Evolutionary conservation across 2,888 invertebrate genomes (phyloP).

Genomic region (Idaea dimidiata): DNA sequence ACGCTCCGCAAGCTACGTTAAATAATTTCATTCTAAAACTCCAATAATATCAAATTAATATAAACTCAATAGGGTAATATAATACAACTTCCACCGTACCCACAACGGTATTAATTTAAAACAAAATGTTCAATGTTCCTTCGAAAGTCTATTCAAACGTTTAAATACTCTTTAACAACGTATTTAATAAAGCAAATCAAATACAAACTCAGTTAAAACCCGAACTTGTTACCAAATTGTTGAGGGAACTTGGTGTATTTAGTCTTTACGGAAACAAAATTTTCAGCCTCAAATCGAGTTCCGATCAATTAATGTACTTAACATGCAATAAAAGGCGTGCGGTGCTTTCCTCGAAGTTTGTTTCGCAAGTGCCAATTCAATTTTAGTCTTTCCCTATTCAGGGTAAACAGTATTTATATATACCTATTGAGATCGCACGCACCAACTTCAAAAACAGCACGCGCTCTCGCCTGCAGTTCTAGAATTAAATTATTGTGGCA

Average conservation of each 20-base stretch:
- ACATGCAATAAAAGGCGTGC: slow-evolving; percentile 70
- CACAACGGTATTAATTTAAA: not conserved
- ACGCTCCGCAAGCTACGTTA: no score
- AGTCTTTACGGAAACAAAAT: slow-evolving; percentile 40
- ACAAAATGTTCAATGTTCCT: not conserved
- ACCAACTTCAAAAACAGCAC: not conserved
- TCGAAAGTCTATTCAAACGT: not conserved
- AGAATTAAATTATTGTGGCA: no score
- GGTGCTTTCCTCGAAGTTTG: slow-evolving; percentile 57
- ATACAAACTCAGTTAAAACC: slow-evolving; percentile 35
- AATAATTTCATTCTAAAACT: no score
- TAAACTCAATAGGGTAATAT: no score
- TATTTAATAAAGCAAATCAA: slow-evolving; percentile 30
- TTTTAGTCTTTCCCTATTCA: slow-evolving; percentile 27
- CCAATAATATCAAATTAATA: no score
- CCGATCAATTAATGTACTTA: slow-evolving; percentile 70
- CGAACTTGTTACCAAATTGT: slow-evolving; percentile 29
- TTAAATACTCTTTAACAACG: slow-evolving; percentile 13
- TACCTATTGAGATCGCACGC: not conserved
- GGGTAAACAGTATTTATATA: not conserved
- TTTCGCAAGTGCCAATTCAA: slow-evolving; percentile 66
- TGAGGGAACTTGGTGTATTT: slow-evolving; percentile 32
- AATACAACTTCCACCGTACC: not conserved
- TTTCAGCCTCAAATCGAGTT: slow-evolving; percentile 56
- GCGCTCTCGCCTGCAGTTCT: not conserved